Base-by-base conservation (phyloP, 2,888 invertebrate species). In the Ypsolopha scabrella region DNA sequence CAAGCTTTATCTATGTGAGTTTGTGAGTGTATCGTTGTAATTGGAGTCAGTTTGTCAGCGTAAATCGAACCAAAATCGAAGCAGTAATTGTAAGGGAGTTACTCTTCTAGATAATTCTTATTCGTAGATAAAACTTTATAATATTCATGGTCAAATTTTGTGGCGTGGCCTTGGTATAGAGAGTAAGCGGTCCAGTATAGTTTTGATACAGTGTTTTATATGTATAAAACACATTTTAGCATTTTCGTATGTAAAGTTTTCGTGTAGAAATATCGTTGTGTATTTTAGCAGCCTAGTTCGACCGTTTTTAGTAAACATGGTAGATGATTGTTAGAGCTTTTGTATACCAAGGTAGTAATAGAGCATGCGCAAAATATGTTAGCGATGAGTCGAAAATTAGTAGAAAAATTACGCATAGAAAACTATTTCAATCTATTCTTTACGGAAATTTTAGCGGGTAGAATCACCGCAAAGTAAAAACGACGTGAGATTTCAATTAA, bases 321-420 rank as follows among this genome's bases (percentile, higher is more conserved):
- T 35, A 36, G 33, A 41, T 50, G 50, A 11, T 35, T 35, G 33
- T 35, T 50, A 41, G 33, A 24, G 11, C 35, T 34, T n/a, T 47
- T 41, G n/a, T 6, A 38, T 8, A 11, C 34, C 35, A 41, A 50
- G 43, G 41, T 50, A 46, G 53, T 46, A 7, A 14, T 51, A 43
- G 41, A 68, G 72, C 68, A 57, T 55, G 73, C 75, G 76, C 72
- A 67, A 64, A 59, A 62, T 58, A 67, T 72, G 77, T 86, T 85
- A 85, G 82, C 79, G 82, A 80, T 75, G 85, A 85, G 85, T 81
- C 83, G 83, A 82, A 81, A 80, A 72, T 86, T 83, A 83, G 83
- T 80, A 68, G 56, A 57, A 44, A 54, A 48, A 35, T 47, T 54
- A 46, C 24, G 50, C 43, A 48, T 51, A 50, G 51, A 54, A 52